Conservation (phyloP, 2,888 invertebrate species). For the Nomada ruficornis region DNA sequence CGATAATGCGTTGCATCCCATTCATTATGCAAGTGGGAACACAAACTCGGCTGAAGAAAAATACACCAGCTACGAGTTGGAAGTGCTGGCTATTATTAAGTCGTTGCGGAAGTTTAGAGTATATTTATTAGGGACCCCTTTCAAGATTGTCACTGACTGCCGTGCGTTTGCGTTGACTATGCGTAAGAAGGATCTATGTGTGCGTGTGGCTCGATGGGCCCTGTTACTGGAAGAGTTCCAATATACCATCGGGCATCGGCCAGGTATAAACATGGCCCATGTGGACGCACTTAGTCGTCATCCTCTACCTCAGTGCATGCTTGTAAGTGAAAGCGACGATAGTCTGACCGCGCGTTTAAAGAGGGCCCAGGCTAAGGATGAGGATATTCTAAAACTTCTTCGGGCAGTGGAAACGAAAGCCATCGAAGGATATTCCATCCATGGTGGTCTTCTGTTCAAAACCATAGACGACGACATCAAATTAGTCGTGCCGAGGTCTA, state of each 20-base stretch:
- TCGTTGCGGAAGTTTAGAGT: not conserved
- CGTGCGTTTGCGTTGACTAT: no score
- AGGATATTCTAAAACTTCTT: not conserved
- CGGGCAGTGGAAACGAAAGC: not conserved
- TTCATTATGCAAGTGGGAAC: not conserved
- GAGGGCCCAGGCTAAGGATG: not conserved
- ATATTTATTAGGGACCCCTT: not conserved
- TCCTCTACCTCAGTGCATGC: not conserved
- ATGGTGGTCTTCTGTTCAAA: not conserved
- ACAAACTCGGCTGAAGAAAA: not conserved
- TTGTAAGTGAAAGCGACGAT: not conserved
- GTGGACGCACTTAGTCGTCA: not conserved
- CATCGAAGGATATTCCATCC: not conserved
- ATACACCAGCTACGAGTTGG: not conserved
- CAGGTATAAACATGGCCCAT: not conserved
- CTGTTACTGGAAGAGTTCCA: no score
- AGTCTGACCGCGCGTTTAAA: not conserved
- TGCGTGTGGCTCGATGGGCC: no score
- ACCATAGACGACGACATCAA: no score
- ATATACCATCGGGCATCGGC: no score
- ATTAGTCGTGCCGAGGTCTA: not conserved
- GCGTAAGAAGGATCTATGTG: no score
- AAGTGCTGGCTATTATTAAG: not conserved
- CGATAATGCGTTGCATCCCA: no score
- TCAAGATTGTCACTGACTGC: no score